A percentile compares a stretch with the other conserved stretches of the same genome.
Evolutionary conservation across 1,140 invertebrate species (phyloP).

Genomic region (Brachionus angularis): DNA sequence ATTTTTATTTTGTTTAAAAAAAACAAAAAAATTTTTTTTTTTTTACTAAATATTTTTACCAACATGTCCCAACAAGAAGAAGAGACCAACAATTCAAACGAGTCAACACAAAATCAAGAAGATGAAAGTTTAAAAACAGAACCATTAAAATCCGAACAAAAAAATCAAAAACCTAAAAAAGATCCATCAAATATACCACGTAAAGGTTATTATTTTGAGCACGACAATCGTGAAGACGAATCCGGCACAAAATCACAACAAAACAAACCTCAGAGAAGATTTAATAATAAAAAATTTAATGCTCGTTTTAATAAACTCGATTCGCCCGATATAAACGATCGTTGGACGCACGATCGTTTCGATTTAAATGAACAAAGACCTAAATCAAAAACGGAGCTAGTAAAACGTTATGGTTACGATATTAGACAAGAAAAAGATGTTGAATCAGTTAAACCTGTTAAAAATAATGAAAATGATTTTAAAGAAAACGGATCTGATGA

Average conservation of each 20-base stretch:
- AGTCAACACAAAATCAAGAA: background rate
- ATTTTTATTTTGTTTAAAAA: too few species aligned
- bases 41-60: too few species aligned
- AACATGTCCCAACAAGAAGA: too few species aligned
- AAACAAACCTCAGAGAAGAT: background rate
- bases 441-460: conserved; percentile 4
- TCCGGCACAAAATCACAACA: background rate
- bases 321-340: background rate
- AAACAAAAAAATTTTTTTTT: too few species aligned
- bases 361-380: conserved; percentile 27
- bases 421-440: conserved; percentile 34
- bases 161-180: background rate
- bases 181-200: conserved; percentile 28
- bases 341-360: conserved; percentile 42
- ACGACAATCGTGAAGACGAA: conserved; percentile 40
- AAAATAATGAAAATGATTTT: background rate
- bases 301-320: background rate
- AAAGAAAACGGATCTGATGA: background rate
- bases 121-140: background rate
- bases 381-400: conserved; percentile 17
- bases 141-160: background rate
- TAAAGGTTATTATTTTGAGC: conserved; percentile 40
- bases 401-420: conserved; percentile 40
- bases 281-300: background rate
- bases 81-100: too few species aligned